Evolutionary conservation across 2,113 vertebrate species (phyloP).

Genomic region (Gavialis gangeticus): DNA sequence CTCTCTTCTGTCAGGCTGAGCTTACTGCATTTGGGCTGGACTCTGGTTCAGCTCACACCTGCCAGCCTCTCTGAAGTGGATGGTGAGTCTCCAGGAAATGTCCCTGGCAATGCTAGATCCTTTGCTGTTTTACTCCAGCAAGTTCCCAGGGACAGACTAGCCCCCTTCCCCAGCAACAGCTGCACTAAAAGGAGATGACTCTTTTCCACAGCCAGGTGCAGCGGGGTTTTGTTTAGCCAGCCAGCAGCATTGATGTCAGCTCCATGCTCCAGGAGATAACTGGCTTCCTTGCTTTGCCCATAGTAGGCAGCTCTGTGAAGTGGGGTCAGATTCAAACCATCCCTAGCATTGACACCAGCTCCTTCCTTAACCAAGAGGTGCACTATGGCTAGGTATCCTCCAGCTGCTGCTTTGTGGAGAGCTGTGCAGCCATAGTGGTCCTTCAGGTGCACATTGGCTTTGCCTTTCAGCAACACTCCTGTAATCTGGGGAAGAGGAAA

Average conservation of each 20-base stretch:
- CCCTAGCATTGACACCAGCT: background rate
- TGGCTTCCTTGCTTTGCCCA: background rate
- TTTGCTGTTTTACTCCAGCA: constrained; percentile 29
- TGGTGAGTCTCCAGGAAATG: background rate
- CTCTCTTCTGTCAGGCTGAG: background rate
- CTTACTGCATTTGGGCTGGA: background rate
- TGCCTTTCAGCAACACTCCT: constrained; percentile 37
- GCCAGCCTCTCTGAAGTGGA: background rate
- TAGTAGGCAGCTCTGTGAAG: constrained; percentile 56
- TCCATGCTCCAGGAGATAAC: constrained; percentile 59
- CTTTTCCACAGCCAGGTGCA: constrained; percentile 55
- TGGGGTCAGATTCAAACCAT: constrained; percentile 59
- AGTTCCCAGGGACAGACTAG: background rate
- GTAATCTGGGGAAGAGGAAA: constrained; percentile 36
- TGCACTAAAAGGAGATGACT: background rate
- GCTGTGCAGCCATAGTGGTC: constrained; percentile 55
- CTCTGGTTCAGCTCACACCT: background rate
- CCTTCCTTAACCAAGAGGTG: constrained; percentile 39
- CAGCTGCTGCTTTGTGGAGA: constrained; percentile 57
- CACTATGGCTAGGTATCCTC: constrained; percentile 18
- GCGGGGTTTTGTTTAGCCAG: constrained; percentile 52
- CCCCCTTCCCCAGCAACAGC: constrained; percentile 49
- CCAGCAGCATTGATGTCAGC: constrained; percentile 12
- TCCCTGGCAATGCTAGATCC: background rate
- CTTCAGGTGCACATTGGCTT: constrained; percentile 22